A percentile compares a stretch with the other conserved stretches of the same genome.
Evolutionary conservation across 2,888 invertebrate species (phyloP).

Genomic region (Athalia rosae): DNA sequence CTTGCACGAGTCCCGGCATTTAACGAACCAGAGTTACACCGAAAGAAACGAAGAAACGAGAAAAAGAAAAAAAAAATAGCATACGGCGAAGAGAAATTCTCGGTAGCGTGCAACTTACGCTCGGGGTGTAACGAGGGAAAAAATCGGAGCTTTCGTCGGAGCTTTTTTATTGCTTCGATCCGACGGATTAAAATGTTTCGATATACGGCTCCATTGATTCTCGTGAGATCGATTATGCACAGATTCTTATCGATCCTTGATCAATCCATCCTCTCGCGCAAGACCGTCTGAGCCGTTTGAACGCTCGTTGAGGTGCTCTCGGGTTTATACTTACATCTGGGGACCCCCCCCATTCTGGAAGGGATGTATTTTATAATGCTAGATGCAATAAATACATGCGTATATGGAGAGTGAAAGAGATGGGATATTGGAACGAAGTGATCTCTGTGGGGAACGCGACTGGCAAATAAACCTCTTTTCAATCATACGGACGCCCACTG

Average conservation of each 20-base stretch:
- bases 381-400: not conserved
- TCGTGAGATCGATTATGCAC: not conserved
- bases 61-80: too few species aligned
- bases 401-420: not conserved
- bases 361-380: not conserved
- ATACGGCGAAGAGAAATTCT: too few species aligned
- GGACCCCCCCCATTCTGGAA: not conserved
- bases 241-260: not conserved
- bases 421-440: not conserved
- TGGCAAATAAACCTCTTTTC: slow-evolving; percentile 41
- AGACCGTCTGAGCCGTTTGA: not conserved
- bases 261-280: not conserved
- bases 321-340: not conserved
- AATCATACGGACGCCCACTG: slow-evolving; percentile 45
- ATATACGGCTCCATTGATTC: slow-evolving; percentile 34
- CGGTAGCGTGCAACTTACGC: too few species aligned
- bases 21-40: too few species aligned
- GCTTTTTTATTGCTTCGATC: too few species aligned
- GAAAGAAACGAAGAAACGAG: too few species aligned
- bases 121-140: too few species aligned
- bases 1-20: too few species aligned
- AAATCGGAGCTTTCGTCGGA: too few species aligned
- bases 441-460: slow-evolving; percentile 20
- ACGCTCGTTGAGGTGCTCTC: too few species aligned
- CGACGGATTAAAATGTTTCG: not conserved